Evolutionary conservation across 2,113 vertebrate species (phyloP), one percentile per base, ranked within the genome.

Genomic region (Oceanodroma tethys): DNA sequence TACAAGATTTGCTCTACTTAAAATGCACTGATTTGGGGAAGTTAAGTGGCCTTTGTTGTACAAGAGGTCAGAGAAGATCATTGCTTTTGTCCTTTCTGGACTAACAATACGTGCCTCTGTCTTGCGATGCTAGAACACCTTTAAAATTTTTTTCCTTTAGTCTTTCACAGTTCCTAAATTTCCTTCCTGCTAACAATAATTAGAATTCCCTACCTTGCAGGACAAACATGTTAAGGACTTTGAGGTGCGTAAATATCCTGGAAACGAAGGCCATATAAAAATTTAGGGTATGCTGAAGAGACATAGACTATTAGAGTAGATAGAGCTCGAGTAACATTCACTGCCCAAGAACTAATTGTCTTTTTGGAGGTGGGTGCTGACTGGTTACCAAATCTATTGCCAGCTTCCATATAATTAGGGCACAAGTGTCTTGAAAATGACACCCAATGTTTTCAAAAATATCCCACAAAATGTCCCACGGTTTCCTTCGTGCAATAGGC

Each of bases 401-500:
- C 32, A 73, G 26, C 58, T 90, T 85, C 66, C 29, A 15, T 8
- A 3, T 71, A 74, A 91, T 80, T 88, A 87, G 55, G 62, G 62
- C 71, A 66, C 21, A 47, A 90, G 21, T 21, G 38, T 90, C 90
- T 84, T 88, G 67, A 88, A 96, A 96, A 85, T 84, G 94, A 55
- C 36, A 89, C 26, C 7, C 50, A 66, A 2, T 62, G 45, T 86
- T 94, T 93, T 95, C 43, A 95, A 85, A 96, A 96, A 76, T 94
- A 90, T 70, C 55, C 66, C 29, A 80, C 58, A 71, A 94, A 96
- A 87, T 73, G 32, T 72, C 72, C 70, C 48, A 70, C 2, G 3
- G 68, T 86, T 96, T 96, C 72, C 84, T 95, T 86, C 94, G 94
- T 96, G 94, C 86, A 40, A 12, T 1, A 93, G 84, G 72, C 3